A percentile compares a stretch with the other conserved stretches of the same genome.
These are phyloP conservation scores for Vultur gryphus DNA, from an alignment of 2,797 vertebrate species.

Conservation along the genomic window DNA sequence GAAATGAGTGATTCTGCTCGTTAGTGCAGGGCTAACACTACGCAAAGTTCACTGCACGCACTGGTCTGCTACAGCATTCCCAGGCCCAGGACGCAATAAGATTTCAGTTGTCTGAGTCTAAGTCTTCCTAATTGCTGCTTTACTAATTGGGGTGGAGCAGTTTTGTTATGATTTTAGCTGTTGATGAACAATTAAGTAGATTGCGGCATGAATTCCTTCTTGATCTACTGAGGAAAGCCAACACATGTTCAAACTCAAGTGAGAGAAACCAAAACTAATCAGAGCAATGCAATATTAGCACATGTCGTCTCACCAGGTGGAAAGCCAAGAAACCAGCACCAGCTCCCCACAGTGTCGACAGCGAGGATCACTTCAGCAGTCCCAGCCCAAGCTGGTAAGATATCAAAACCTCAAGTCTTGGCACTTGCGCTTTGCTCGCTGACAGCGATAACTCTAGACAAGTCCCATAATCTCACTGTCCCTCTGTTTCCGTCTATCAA, in stretches of 20 bases:
- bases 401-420: not conserved
- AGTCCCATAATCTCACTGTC: not conserved
- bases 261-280: not conserved
- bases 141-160: not conserved
- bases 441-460: not conserved
- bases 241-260: not conserved
- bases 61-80: not conserved
- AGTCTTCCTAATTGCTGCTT: not conserved
- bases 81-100: not conserved
- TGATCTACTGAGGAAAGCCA: not conserved
- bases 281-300: not conserved
- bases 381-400: not conserved
- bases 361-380: not conserved
- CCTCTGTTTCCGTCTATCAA: not conserved
- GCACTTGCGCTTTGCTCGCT: not conserved
- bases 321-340: not conserved
- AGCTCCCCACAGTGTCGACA: not conserved
- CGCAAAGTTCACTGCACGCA: not conserved
- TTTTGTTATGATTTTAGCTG: not conserved
- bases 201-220: not conserved
- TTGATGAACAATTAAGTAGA: not conserved
- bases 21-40: not conserved
- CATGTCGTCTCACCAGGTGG: not conserved
- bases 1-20: not conserved
- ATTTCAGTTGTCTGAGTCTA: not conserved